A percentile compares a stretch with the other conserved stretches of the same genome.
These are phyloP conservation scores for Eugnorisma glareosa DNA, from an alignment of 2,888 invertebrate species.

Conservation along the genomic window DNA sequence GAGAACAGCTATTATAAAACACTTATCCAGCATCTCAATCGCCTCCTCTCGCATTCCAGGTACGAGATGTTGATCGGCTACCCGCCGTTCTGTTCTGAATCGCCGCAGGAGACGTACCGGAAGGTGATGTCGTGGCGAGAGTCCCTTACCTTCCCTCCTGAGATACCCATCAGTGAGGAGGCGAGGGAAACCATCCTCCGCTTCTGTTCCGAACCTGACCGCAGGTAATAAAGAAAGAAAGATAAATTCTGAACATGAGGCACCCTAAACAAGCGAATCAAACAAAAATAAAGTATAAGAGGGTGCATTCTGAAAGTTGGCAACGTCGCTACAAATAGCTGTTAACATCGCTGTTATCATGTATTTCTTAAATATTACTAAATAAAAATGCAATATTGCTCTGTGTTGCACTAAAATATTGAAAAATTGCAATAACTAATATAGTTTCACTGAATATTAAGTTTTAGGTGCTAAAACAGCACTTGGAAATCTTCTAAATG, in stretches of 20 bases:
- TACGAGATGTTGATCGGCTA: conserved; percentile 99
- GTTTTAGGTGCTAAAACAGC: too few species aligned
- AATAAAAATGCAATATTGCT: not conserved
- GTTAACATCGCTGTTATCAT: not conserved
- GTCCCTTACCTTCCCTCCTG: conserved; percentile 99
- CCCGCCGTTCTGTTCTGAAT: conserved; percentile 99
- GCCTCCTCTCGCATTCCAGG: conserved; percentile 72
- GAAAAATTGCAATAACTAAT: not conserved
- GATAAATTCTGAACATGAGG: not conserved
- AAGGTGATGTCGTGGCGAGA: conserved; percentile 99
- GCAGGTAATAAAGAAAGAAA: conserved; percentile 89
- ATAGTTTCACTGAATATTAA: not conserved
- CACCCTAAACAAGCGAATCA: not conserved
- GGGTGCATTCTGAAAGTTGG: not conserved
- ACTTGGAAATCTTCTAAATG: too few species aligned
- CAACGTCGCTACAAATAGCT: not conserved
- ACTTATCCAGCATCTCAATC: not conserved
- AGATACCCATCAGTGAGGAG: conserved; percentile 99
- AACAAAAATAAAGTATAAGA: not conserved
- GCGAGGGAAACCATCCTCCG: conserved; percentile 98
- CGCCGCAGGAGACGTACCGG: conserved; percentile 98
- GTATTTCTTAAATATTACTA: not conserved
- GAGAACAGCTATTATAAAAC: not conserved
- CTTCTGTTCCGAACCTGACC: conserved; percentile 99
- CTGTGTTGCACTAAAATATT: not conserved